Base-by-base conservation (phyloP, 2,797 vertebrate species). In the Leuciscus waleckii region DNA sequence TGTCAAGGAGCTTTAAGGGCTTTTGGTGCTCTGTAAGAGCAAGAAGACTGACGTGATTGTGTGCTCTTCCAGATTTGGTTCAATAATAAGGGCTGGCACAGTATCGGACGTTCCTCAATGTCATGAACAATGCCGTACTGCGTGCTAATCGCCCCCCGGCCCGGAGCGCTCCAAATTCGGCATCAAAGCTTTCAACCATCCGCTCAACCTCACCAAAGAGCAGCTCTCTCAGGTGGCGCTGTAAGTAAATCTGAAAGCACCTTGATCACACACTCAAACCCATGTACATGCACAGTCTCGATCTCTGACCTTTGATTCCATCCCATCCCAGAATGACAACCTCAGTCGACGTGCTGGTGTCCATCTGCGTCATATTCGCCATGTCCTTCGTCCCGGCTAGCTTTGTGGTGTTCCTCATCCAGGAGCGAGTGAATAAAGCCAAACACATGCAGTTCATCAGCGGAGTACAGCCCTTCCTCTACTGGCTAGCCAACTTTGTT, bases 51-150 rank as follows among this genome's bases (percentile, higher is more conserved):
- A 37, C 29, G 2, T 75, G 70, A 65, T 19, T 70, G 35, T 70
- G n/a, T 46, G 6, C 67, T 16, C 8, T 37, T 79, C 14, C 91
- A 99, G 98, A 97, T 99, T 83, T 99, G 98, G 98, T 99, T 99
- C 91, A 99, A 99, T 93, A 99, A 99, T 94, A 99, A 99, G 86
- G 98, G 98, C 82, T 99, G 98, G 98, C 98, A 99, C 90, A 98
- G 98, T 79, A 95, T 99, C 0, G 95, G 96, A 4, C 97, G 9
- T 99, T 99, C 90, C 93, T 99, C 82, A 99, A 98, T 1, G 97
- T 99, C 86, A 97, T 99, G 93, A 99, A 99, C 94, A 99, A 99
- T 1, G 98, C 95, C 46, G 96, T 99, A 86, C 95, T 99, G 88
- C 95, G 97, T 2, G 95, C 97, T 43, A 98, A 89, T 83, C 92